Conservation (phyloP, 1,140 invertebrate species). For the Meloidogyne exigua region DNA sequence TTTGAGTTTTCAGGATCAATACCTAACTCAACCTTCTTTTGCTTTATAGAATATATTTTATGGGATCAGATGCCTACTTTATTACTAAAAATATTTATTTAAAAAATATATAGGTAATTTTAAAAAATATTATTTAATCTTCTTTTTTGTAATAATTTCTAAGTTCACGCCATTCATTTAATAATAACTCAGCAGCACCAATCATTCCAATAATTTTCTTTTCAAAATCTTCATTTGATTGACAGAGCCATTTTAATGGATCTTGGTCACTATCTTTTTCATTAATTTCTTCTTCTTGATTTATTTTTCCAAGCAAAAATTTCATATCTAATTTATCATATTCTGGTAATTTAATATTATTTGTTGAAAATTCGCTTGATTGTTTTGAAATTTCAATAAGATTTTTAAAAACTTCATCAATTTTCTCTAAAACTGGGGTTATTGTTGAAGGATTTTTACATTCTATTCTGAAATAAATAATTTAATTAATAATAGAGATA, state of each 20-base stretch:
- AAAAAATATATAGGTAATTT: no score
- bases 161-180: conserved; percentile 28
- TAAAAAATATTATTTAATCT: conserved; percentile 3
- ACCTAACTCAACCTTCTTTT: no score
- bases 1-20: no score
- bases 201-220: conserved; percentile 17
- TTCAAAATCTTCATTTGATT: conserved; percentile 22
- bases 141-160: conserved; percentile 5
- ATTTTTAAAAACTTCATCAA: conserved; percentile 17
- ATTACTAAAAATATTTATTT: no score
- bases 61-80: no score
- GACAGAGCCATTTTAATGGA: conserved; percentile 17
- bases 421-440: conserved; percentile 13
- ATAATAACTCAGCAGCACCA: conserved; percentile 18
- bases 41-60: no score
- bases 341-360: conserved; percentile 24
- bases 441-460: conserved; percentile 5
- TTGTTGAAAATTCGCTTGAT: conserved; percentile 20
- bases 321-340: conserved; percentile 12
- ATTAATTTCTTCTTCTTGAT: background rate
- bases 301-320: background rate
- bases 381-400: conserved; percentile 21
- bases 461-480: background rate
- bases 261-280: background rate
- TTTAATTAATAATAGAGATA: no score